A percentile compares a stretch with the other conserved stretches of the same genome.
phyloP scores from a whole-genome alignment of 2,888 invertebrate genomes.

The Philaethria dido region DNA sequence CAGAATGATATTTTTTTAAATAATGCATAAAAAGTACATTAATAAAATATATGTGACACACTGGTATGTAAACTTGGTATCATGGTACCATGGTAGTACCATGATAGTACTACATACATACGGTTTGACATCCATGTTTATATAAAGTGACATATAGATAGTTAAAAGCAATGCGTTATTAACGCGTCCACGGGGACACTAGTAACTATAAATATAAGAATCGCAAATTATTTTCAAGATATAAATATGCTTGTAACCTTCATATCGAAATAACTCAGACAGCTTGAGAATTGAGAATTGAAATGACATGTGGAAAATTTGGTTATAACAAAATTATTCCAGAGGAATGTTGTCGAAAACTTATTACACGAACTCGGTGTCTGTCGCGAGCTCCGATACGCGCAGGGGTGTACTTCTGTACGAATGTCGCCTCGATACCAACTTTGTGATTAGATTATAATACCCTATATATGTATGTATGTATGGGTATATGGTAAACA shows the following conservation, averaged over 20 bases:
- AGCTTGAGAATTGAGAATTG: background rate
- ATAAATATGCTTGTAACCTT: background rate
- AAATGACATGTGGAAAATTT: conserved; percentile 11
- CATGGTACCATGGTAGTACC: too few species aligned
- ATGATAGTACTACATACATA: too few species aligned
- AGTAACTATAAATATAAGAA: too few species aligned
- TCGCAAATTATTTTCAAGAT: background rate
- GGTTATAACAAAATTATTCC: conserved; percentile 11
- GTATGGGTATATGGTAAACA: background rate
- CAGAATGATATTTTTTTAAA: too few species aligned
- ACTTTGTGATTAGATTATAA: conserved; percentile 4
- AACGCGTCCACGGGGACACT: too few species aligned
- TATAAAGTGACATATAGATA: too few species aligned
- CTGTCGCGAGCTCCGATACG: background rate
- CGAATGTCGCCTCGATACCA: background rate
- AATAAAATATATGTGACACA: too few species aligned
- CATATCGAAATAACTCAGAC: background rate
- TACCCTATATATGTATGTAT: background rate
- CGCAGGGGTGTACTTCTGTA: background rate
- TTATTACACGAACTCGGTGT: conserved; percentile 9
- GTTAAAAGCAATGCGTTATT: too few species aligned
- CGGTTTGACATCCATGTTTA: too few species aligned
- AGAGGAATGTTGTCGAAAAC: conserved; percentile 7
- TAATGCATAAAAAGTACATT: too few species aligned
- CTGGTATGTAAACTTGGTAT: too few species aligned